A percentile compares a stretch with the other conserved stretches of the same genome.
phyloP scores from a whole-genome alignment of 2,113 vertebrate species.

The Synodontis membranacea region DNA sequence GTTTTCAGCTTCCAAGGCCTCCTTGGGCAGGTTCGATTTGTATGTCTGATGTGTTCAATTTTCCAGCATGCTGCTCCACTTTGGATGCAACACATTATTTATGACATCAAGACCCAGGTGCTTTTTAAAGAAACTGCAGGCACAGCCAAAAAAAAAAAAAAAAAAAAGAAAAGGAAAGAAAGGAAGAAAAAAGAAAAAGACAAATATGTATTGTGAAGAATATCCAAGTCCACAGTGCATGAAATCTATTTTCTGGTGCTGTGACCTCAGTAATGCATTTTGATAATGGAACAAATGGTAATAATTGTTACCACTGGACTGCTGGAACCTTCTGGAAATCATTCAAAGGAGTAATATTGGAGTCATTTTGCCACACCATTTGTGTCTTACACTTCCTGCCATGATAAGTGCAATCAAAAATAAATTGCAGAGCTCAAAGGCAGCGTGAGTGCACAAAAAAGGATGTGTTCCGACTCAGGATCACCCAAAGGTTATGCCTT shows the following conservation, averaged over 20 bases:
- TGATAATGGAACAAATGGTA: conserved; percentile 49
- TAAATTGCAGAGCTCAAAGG: not conserved
- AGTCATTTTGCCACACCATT: not conserved
- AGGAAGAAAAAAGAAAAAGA: not conserved
- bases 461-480: not conserved
- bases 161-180: not conserved
- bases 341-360: conserved; percentile 20
- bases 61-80: conserved; percentile 33
- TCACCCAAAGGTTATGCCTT: not conserved
- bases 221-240: conserved; percentile 40
- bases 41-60: conserved; percentile 35
- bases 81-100: conserved; percentile 48
- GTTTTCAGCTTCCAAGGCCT: conserved; percentile 17
- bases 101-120: conserved; percentile 43
- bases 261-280: conserved; percentile 51
- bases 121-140: conserved; percentile 45
- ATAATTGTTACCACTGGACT: conserved; percentile 50
- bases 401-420: conserved; percentile 4
- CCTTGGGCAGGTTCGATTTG: conserved; percentile 34
- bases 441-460: not conserved
- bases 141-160: conserved; percentile 12
- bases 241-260: conserved; percentile 53
- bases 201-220: conserved; percentile 39
- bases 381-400: not conserved
- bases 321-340: conserved; percentile 12